A percentile compares a stretch with the other conserved stretches of the same genome.
Evolutionary conservation across 2,888 invertebrate species (phyloP).

Genomic region (Beris chalybata): DNA sequence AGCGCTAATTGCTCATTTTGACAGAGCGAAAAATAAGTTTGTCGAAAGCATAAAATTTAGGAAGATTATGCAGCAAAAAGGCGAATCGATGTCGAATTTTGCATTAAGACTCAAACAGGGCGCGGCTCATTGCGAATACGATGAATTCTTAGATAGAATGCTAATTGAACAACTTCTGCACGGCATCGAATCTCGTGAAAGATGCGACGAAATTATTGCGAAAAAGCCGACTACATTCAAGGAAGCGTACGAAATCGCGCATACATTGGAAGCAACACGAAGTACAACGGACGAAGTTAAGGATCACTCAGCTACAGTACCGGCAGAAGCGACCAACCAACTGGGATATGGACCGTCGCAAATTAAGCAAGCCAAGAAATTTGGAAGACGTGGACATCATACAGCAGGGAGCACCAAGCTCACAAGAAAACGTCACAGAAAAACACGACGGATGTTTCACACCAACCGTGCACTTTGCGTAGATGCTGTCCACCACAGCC

Average conservation of each 20-base stretch:
- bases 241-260: conserved; percentile 21
- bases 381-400: too few relatives aligned
- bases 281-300: conserved; percentile 1
- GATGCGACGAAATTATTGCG: too few relatives aligned
- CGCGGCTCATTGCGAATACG: too few relatives aligned
- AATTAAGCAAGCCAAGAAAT: too few relatives aligned
- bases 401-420: too few relatives aligned
- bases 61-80: neutral
- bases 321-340: neutral
- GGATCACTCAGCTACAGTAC: fast-evolving
- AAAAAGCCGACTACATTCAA: conserved; percentile 27
- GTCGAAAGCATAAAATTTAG: conserved; percentile 18
- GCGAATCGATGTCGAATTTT: conserved; percentile 20
- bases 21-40: neutral
- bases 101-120: conserved; percentile 4
- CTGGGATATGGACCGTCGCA: conserved; percentile 5
- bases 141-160: too few relatives aligned
- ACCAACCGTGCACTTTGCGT: too few relatives aligned
- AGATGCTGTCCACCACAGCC: too few relatives aligned
- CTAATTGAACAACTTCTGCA: too few relatives aligned
- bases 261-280: conserved; percentile 1
- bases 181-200: too few relatives aligned
- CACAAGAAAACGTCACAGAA: too few relatives aligned
- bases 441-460: too few relatives aligned
- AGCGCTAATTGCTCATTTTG: conserved; percentile 9